Evolutionary conservation across 2,113 vertebrate genomes (phyloP).

Genomic region (Microcebus lehilahytsara): DNA sequence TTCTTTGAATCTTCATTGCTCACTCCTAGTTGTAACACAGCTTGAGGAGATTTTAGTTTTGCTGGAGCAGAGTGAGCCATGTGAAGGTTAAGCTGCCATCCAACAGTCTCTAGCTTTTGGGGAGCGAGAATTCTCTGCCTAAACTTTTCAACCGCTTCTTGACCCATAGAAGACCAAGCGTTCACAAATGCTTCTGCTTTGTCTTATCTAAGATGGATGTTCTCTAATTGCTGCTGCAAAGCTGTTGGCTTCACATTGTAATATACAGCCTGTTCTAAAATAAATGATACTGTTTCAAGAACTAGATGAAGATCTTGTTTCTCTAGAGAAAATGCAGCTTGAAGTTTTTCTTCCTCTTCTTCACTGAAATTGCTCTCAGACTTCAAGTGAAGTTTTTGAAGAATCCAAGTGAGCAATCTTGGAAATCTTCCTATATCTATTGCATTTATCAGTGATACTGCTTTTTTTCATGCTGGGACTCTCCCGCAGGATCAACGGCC

Average conservation of each 20-base stretch:
- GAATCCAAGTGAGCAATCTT: constrained; percentile 91
- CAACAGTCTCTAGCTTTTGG: constrained; percentile 94
- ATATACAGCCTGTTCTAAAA: constrained; percentile 97
- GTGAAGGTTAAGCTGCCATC: constrained; percentile 97
- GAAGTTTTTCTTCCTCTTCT: constrained; percentile 96
- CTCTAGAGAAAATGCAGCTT: constrained; percentile 91
- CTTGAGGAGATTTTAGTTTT: constrained; percentile 91
- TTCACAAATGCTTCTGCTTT: constrained; percentile 91
- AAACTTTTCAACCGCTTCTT: constrained; percentile 93
- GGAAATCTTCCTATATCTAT: constrained; percentile 92
- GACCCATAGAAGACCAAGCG: constrained; percentile 89
- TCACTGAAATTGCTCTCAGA: constrained; percentile 93
- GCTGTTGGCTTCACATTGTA: constrained; percentile 91
- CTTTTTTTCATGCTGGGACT: constrained; percentile 91
- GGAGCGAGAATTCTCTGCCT: constrained; percentile 91
- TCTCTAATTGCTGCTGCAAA: constrained; percentile 92
- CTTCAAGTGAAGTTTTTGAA: constrained; percentile 97
- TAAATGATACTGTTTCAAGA: constrained; percentile 93
- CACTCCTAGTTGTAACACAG: constrained; percentile 92
- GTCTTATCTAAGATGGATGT: constrained; percentile 86
- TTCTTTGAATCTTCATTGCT: constrained; percentile 91
- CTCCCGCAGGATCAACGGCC: too few relatives aligned
- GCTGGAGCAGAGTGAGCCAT: constrained; percentile 93
- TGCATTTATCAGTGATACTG: constrained; percentile 90
- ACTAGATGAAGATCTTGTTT: constrained; percentile 92